Evolutionary conservation across 1,140 invertebrate genomes (phyloP).

Genomic region (Himalopsyche phryganea): DNA sequence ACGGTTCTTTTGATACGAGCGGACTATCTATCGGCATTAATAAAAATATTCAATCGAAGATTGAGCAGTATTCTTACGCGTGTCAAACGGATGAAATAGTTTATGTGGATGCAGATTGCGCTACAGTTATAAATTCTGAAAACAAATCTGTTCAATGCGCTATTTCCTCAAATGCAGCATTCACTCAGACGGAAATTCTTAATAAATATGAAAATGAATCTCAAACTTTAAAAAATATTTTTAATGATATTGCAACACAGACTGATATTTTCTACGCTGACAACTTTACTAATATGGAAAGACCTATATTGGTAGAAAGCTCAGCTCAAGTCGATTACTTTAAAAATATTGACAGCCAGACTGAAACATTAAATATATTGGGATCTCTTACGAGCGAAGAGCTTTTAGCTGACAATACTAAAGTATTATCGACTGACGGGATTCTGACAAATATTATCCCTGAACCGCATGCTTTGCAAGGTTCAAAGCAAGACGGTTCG

Average conservation of each 20-base stretch:
- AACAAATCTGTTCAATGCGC: constrained; percentile 41
- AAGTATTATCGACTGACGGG: constrained; percentile 12
- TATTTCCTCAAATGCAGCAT: constrained; percentile 26
- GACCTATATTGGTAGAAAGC: not conserved
- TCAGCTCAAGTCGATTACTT: not conserved
- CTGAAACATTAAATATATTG: constrained; percentile 10
- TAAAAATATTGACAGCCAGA: not conserved
- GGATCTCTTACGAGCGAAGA: not conserved
- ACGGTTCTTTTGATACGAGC: constrained; percentile 43
- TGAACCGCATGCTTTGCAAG: constrained; percentile 13
- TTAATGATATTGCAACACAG: constrained; percentile 37
- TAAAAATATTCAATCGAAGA: constrained; percentile 41
- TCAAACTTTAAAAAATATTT: constrained; percentile 36
- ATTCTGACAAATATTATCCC: constrained; percentile 16
- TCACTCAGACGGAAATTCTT: constrained; percentile 42
- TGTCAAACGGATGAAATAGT: constrained; percentile 47
- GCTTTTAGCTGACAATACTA: constrained; percentile 9
- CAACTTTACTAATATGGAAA: constrained; percentile 5
- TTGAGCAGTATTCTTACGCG: constrained; percentile 42
- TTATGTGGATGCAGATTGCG: constrained; percentile 41
- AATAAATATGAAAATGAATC: constrained; percentile 41
- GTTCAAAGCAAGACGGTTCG: constrained; percentile 36
- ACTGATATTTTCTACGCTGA: constrained; percentile 37
- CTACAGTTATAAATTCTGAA: constrained; percentile 44
- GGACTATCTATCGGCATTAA: constrained; percentile 43